Percentiles rank a stretch among this genome's conserved stretches.
Conservation (phyloP, 2,113 vertebrate genomes). For the Larimichthys crocea region DNA sequence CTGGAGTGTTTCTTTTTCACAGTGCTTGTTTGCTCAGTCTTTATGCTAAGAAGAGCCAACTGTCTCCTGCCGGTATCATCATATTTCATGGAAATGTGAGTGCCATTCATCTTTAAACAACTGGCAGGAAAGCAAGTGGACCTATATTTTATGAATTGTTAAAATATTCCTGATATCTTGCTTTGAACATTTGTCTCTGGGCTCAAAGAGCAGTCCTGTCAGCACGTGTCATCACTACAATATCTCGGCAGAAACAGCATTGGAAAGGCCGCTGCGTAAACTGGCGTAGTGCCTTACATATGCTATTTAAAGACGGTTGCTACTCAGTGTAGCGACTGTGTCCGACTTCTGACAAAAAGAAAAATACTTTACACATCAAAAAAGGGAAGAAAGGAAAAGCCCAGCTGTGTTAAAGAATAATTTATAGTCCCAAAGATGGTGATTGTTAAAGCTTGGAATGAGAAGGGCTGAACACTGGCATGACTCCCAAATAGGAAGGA, state of each 20-base stretch:
- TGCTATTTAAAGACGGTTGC: background rate
- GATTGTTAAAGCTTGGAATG: background rate
- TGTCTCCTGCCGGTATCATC: background rate
- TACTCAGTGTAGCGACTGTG: background rate
- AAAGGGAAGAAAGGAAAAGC: background rate
- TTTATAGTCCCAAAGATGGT: background rate
- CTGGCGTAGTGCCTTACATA: background rate
- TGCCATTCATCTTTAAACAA: background rate
- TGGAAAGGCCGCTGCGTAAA: background rate
- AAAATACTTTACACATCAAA: conserved; percentile 4
- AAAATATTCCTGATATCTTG: background rate
- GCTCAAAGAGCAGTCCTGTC: conserved; percentile 5
- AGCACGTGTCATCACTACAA: background rate
- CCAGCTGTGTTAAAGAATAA: conserved; percentile 23
- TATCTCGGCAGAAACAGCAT: background rate
- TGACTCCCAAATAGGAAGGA: background rate
- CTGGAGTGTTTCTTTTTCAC: background rate
- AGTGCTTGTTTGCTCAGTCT: background rate
- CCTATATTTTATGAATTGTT: background rate
- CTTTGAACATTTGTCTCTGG: background rate
- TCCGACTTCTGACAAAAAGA: conserved; percentile 18
- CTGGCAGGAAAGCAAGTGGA: background rate
- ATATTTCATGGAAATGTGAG: background rate
- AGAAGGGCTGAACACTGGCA: background rate
- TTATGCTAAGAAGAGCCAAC: background rate